Evolutionary conservation across 2,888 invertebrate species (phyloP), one percentile per base, ranked within the genome.

Genomic region (Hypselothyrea guttata): DNA sequence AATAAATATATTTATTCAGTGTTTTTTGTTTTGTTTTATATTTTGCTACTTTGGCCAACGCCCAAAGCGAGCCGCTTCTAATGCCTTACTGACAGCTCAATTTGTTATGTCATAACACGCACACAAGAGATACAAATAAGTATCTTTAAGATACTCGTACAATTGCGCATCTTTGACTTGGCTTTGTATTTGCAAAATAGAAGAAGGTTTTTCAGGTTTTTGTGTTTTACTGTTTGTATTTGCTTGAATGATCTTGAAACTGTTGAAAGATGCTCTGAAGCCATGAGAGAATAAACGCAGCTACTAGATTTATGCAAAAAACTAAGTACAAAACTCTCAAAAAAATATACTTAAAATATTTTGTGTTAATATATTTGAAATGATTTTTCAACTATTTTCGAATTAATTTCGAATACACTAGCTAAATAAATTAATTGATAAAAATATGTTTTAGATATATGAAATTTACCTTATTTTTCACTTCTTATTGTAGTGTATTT

Each of bases 241-340:
- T 64, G 28, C 69, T 12, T n/a, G 44, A 38, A 22, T 31, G 22
- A 49, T 38, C 60, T n/a, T 31, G 13, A 18, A 42, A 46, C 68
- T 64, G 58, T 62, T 35, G 16, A 11, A 8, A 42, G 7, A 8
- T 13, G 30, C 30, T 8, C 4, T n/a, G 9, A n/a, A 5, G 22
- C 22, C 22, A 22, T 22, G 22, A 22, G 22, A 22, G 22, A 22
- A n/a, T n/a, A n/a, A n/a, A n/a, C n/a, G n/a, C n/a, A n/a, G 53
- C 63, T 38, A 68, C 86, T 48, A 52, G 84, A 63, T 59, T 79
- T 81, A 81, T 86, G 86, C 77, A 77, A 66, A 65, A 5, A 22
- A 22, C 22, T 5, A 22, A 22, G 22, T 22, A 5, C 5, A 22
- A n/a, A n/a, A n/a, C n/a, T n/a, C n/a, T n/a, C n/a, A n/a, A n/a